Evolutionary conservation across 2,888 invertebrate species (phyloP), one percentile per base, ranked within the genome.

Genomic region (Sipha maydis): DNA sequence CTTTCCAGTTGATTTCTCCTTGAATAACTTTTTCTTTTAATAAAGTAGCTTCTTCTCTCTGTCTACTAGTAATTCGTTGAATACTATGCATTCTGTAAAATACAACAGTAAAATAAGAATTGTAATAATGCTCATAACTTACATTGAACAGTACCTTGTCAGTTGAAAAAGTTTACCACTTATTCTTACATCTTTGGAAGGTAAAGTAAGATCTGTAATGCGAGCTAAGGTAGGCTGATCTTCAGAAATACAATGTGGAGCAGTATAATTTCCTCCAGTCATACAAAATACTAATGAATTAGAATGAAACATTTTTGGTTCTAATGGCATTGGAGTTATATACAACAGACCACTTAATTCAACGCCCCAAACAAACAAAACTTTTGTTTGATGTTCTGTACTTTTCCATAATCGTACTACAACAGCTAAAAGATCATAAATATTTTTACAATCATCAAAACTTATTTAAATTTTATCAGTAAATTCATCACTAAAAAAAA

Each of bases 241-340:
- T 73, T 90, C 90, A 69, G 90, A 76, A 75, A 91, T 90, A 93
- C 92, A 93, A 90, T 93, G 92, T 31, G 92, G 92, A 90, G 93
- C 93, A 71, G 96, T 95, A 91, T 97, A 98, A 91, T 95, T 96
- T 7, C 97, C 97, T 69, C 97, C 97, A 90, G 96, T 96, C 94
- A 98, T 95, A 93, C 96, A 95, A 92, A 98, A 97, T 90, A 98
- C 95, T 90, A 97, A 92, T 77, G 96, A 95, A 91, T 96, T 95
- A 79, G 94, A 93, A 91, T 94, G 94, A 90, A 96, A 95, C 91
- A 91, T 91, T 67, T 94, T 93, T 4, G 95, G 94, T 75, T 95
- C 94, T 91, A 95, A 94, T 90, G 94, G 94, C 21, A 94, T 93
- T 82, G 94, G 94, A 82, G 96, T 95, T 76, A 96, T 93, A 91